Conservation (phyloP, 2,113 vertebrate species). For the Hippocampus mohnikei region DNA sequence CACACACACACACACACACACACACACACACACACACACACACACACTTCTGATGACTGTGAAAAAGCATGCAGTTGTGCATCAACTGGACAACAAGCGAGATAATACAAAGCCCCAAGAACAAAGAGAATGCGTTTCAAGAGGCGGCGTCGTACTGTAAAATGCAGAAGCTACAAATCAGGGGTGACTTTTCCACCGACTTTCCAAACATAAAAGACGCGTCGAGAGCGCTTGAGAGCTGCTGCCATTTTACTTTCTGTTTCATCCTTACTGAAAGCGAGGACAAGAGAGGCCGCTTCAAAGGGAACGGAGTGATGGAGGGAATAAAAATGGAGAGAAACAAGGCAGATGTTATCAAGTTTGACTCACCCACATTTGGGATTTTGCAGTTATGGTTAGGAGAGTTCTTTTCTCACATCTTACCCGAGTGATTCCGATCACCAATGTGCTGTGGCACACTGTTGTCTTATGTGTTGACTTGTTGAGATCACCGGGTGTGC, state of each 20-base stretch:
- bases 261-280: conserved; percentile 61
- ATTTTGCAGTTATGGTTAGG: conserved; percentile 6
- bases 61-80: conserved; percentile 26
- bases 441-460: too few species aligned
- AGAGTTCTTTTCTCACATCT: neutral
- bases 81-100: conserved; percentile 8
- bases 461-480: too few species aligned
- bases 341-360: conserved; percentile 52
- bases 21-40: conserved; percentile 3
- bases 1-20: conserved; percentile 3
- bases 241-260: conserved; percentile 60
- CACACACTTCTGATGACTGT: conserved; percentile 29
- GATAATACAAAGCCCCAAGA: conserved; percentile 24
- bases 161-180: conserved; percentile 40
- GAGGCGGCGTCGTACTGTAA: conserved; percentile 21
- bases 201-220: conserved; percentile 48
- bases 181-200: conserved; percentile 36
- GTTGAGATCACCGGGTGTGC: too few species aligned
- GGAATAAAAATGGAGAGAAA: conserved; percentile 39
- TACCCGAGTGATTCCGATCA: too few species aligned
- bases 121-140: conserved; percentile 58
- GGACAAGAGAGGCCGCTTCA: conserved; percentile 58
- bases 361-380: conserved; percentile 25
- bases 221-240: conserved; percentile 25
- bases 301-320: conserved; percentile 66